A percentile compares a stretch with the other conserved stretches of the same genome.
phyloP scores from a whole-genome alignment of 2,888 invertebrate species.

The Galerucella nymphaeae region DNA sequence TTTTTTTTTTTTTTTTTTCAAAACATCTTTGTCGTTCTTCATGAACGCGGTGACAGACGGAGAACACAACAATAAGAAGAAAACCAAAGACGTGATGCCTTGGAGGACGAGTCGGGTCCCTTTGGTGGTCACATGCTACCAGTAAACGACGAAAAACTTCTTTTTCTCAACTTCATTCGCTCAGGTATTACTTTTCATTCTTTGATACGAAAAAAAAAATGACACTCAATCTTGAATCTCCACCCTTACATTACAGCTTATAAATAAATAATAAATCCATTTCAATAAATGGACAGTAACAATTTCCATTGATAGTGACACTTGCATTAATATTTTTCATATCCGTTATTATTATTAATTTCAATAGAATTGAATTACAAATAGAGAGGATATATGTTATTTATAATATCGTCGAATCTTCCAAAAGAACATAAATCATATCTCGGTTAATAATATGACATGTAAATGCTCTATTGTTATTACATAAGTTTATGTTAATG shows the following conservation, averaged over 20 bases:
- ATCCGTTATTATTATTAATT: slow-evolving; percentile 46
- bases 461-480: slow-evolving; percentile 58
- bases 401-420: slow-evolving; percentile 48
- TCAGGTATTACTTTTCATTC: slow-evolving; percentile 32
- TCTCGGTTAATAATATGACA: slow-evolving; percentile 48
- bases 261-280: slow-evolving; percentile 7
- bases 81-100: slow-evolving; percentile 26
- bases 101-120: slow-evolving; percentile 33
- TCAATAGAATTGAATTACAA: slow-evolving; percentile 39
- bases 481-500: slow-evolving; percentile 57
- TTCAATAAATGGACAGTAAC: slow-evolving; percentile 7
- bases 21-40: slow-evolving; percentile 16
- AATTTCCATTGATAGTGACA: slow-evolving; percentile 40
- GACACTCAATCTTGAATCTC: too few relatives aligned
- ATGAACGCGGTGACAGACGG: slow-evolving; percentile 12
- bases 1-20: too few relatives aligned
- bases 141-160: slow-evolving; percentile 43
- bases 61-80: slow-evolving; percentile 21
- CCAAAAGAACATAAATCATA: slow-evolving; percentile 55
- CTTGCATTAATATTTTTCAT: slow-evolving; percentile 42
- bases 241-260: background rate
- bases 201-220: background rate
- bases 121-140: slow-evolving; percentile 53
- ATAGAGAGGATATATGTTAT: too few relatives aligned
- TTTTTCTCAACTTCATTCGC: slow-evolving; percentile 28